phyloP scores from a whole-genome alignment of 2,888 invertebrate genomes.

The Drosophila paranaensis region DNA sequence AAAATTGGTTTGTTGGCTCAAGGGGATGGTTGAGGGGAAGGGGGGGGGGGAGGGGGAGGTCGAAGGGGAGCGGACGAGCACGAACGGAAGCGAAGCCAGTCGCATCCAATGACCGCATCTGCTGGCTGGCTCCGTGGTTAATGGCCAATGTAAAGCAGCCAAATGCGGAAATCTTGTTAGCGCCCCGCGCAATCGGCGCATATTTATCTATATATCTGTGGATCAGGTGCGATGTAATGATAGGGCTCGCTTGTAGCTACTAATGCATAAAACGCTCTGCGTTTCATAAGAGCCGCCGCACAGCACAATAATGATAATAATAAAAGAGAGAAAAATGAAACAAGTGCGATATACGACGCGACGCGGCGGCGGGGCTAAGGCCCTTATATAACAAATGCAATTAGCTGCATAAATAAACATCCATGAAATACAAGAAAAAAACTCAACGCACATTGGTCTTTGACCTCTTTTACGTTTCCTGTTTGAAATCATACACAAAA shows the following conservation, averaged over 20 bases:
- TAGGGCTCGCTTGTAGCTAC: slow-evolving; percentile 41
- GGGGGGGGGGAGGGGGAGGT: slow-evolving; percentile 13
- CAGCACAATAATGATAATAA: slow-evolving; percentile 10
- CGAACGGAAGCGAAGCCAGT: slow-evolving; percentile 64
- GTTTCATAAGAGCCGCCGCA: slow-evolving; percentile 44
- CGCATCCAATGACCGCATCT: slow-evolving; percentile 58
- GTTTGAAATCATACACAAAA: slow-evolving; percentile 31
- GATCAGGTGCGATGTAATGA: slow-evolving; percentile 61
- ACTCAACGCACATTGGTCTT: slow-evolving; percentile 46
- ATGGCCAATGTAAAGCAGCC: slow-evolving; percentile 47
- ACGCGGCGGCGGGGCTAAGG: not conserved
- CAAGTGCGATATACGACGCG: slow-evolving; percentile 19
- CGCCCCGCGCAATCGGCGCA: slow-evolving; percentile 56
- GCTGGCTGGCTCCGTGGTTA: slow-evolving; percentile 26
- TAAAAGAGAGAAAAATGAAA: slow-evolving; percentile 8
- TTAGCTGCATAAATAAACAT: slow-evolving; percentile 61
- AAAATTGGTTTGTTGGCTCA: slow-evolving; percentile 41
- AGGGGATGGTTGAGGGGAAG: not conserved
- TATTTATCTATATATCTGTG: slow-evolving; percentile 31
- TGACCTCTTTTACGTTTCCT: slow-evolving; percentile 50
- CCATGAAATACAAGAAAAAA: slow-evolving; percentile 24
- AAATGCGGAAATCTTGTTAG: slow-evolving; percentile 73
- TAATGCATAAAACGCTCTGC: slow-evolving; percentile 49
- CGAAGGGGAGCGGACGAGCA: not conserved
- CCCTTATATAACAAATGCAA: slow-evolving; percentile 52